phyloP scores from a whole-genome alignment of 2,113 vertebrate genomes.

The Dryoscopus gambensis region DNA sequence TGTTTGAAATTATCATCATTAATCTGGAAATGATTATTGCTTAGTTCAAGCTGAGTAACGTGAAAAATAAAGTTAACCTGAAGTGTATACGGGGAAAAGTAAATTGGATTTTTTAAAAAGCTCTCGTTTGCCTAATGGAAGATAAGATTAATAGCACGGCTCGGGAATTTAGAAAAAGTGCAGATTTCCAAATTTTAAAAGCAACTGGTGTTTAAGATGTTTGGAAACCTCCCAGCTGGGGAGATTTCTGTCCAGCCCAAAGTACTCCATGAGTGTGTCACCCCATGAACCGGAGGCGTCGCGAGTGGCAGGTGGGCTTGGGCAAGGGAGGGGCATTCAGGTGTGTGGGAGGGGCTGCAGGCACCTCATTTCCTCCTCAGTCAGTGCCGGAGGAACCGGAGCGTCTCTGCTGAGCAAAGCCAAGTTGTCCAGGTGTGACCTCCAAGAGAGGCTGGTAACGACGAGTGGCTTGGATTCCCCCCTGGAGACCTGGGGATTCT shows the following conservation, averaged over 20 bases:
- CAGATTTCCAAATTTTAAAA: not conserved
- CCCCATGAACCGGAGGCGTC: not conserved
- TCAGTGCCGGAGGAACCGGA: not conserved
- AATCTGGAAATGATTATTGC: slow-evolving; percentile 65
- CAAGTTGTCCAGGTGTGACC: not conserved
- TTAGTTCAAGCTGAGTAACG: slow-evolving; percentile 50
- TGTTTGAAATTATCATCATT: slow-evolving; percentile 59
- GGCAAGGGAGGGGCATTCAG: not conserved
- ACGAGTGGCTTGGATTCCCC: not conserved
- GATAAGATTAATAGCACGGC: slow-evolving; percentile 40
- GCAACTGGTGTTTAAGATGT: not conserved
- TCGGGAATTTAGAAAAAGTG: not conserved
- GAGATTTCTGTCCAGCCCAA: not conserved
- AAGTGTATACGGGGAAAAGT: slow-evolving; percentile 32
- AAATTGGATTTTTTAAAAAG: slow-evolving; percentile 52
- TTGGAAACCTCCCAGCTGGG: not conserved
- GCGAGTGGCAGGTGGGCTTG: not conserved
- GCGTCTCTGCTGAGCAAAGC: not conserved
- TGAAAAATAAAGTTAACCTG: slow-evolving; percentile 59
- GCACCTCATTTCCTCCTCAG: not conserved
- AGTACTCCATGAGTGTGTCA: not conserved
- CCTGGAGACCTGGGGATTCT: not conserved
- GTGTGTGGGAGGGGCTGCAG: not conserved
- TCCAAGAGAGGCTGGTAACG: rapidly evolving
- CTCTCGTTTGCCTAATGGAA: slow-evolving; percentile 47